A percentile compares a stretch with the other conserved stretches of the same genome.
Conservation (phyloP, 2,888 invertebrate species). For the Orchestes rusci region DNA sequence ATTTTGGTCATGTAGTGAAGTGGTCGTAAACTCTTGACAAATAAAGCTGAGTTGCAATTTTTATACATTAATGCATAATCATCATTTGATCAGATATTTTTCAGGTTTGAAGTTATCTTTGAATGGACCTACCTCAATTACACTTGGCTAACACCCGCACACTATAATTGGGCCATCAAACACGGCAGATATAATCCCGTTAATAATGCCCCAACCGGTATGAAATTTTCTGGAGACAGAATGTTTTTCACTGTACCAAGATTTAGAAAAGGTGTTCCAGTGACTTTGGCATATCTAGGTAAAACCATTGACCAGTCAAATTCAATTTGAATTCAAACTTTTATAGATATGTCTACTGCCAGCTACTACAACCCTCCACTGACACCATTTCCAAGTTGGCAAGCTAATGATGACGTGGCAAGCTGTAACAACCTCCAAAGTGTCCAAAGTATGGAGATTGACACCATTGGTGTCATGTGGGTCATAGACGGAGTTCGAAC, state of each 20-base stretch:
- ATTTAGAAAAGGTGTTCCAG: slow-evolving; percentile 61
- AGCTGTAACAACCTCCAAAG: slow-evolving; percentile 60
- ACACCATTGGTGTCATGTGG: slow-evolving; percentile 64
- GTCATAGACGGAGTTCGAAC: slow-evolving; percentile 60
- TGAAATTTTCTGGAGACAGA: slow-evolving; percentile 59
- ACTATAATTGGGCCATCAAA: slow-evolving; percentile 50
- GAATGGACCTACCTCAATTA: slow-evolving; percentile 65
- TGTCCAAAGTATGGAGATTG: slow-evolving; percentile 68
- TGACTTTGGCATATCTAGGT: slow-evolving; percentile 46
- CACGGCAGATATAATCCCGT: slow-evolving; percentile 55
- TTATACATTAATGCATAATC: too few species aligned
- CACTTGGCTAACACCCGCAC: slow-evolving; percentile 55
- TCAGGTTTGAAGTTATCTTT: slow-evolving; percentile 40
- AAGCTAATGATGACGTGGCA: slow-evolving; percentile 49
- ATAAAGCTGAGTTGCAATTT: too few species aligned
- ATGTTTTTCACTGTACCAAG: slow-evolving; percentile 62
- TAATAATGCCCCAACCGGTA: slow-evolving; percentile 61
- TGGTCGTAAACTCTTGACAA: too few species aligned
- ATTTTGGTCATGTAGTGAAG: too few species aligned
- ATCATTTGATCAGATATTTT: too few species aligned
- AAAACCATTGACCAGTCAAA: slow-evolving; percentile 1
- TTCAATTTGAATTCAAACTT: neutral
- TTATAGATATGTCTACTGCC: slow-evolving; percentile 40
- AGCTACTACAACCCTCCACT: slow-evolving; percentile 47
- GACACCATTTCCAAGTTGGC: slow-evolving; percentile 64